A percentile compares a stretch with the other conserved stretches of the same genome.
Evolutionary conservation across 2,888 invertebrate species (phyloP).

Genomic region (Rambutsinella grinnellia): DNA sequence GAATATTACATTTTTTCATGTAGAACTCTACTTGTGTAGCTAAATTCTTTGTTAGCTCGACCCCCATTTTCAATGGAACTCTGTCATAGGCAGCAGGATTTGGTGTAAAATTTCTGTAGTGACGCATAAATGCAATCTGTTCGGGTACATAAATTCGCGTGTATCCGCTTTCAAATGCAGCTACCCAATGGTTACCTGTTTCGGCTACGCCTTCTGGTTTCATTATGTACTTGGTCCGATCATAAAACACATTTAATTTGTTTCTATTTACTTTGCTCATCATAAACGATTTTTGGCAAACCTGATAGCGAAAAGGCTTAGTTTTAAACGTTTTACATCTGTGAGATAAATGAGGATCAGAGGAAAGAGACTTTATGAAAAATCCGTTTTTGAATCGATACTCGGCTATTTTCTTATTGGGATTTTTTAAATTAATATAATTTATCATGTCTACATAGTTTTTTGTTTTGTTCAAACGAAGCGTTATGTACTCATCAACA

Average conservation of each 20-base stretch:
- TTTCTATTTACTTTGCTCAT: not conserved
- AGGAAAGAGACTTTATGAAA: not conserved
- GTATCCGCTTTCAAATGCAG: not conserved
- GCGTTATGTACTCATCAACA: too few species aligned
- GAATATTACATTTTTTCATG: too few species aligned
- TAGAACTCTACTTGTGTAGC: too few species aligned
- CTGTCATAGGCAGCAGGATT: too few species aligned
- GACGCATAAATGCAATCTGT: too few species aligned
- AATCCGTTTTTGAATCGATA: slow-evolving; percentile 23
- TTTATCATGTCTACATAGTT: slow-evolving; percentile 11
- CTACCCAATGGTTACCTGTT: not conserved
- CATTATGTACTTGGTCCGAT: slow-evolving; percentile 5
- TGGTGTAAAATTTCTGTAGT: too few species aligned
- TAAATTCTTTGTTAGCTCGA: too few species aligned
- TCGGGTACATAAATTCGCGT: not conserved
- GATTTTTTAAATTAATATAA: not conserved
- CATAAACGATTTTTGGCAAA: not conserved
- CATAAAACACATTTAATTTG: not conserved
- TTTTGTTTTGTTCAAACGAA: too few species aligned
- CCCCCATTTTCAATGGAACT: too few species aligned
- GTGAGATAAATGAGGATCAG: not conserved
- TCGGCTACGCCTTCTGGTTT: not conserved
- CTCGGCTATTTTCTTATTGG: not conserved
- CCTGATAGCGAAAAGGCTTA: not conserved
- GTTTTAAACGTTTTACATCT: not conserved